These are phyloP conservation scores for Chrysomela aeneicollis DNA, from an alignment of 2,888 invertebrate genomes.

Conservation along the genomic window DNA sequence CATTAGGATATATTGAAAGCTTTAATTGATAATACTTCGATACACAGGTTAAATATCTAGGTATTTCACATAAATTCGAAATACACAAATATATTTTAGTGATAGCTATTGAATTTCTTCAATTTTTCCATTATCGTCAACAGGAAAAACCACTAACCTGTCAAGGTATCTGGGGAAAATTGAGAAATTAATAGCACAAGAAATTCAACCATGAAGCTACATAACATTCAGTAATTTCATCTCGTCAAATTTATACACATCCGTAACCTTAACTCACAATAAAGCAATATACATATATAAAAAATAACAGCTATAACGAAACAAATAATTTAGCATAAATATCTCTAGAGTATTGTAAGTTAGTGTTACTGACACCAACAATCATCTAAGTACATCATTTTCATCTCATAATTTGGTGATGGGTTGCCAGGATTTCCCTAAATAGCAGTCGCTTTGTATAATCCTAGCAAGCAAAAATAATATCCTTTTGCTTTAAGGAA, in stretches of 20 bases:
- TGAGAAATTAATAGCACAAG: constrained; percentile 11
- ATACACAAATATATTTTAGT: constrained; percentile 39
- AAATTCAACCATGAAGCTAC: constrained; percentile 45
- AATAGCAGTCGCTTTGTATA: constrained; percentile 23
- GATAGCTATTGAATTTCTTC: constrained; percentile 37
- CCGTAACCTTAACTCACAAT: constrained; percentile 55
- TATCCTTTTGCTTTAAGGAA: constrained; percentile 19
- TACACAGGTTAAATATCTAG: constrained; percentile 57
- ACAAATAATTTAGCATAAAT: constrained; percentile 44
- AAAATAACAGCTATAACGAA: constrained; percentile 51
- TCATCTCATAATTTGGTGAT: constrained; percentile 25
- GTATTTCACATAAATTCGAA: constrained; percentile 59
- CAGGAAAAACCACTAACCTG: constrained; percentile 55
- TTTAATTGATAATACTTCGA: constrained; percentile 56
- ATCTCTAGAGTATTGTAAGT: constrained; percentile 47
- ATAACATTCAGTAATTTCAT: constrained; percentile 45
- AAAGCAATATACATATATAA: constrained; percentile 47
- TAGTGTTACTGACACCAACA: constrained; percentile 41
- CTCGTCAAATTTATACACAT: constrained; percentile 55
- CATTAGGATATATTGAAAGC: constrained; percentile 53
- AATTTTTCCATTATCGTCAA: constrained; percentile 27
- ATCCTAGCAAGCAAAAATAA: constrained; percentile 39
- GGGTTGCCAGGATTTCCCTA: constrained; percentile 22
- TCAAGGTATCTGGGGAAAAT: constrained; percentile 16
- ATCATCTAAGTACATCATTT: constrained; percentile 42